Conservation (phyloP, 1,140 invertebrate species). For the Diploscapter pachys region DNA sequence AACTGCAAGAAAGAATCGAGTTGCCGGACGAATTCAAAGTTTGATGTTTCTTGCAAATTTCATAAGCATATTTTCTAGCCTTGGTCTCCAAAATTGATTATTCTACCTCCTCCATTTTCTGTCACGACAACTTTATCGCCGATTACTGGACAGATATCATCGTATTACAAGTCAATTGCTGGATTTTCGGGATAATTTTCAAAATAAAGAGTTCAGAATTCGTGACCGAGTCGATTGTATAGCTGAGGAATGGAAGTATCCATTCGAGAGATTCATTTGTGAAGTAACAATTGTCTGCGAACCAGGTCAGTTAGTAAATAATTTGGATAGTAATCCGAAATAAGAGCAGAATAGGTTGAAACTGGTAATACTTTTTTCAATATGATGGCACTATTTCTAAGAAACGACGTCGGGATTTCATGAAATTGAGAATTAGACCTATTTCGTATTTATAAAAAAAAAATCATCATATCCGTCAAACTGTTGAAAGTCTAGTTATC, state of each 20-base stretch:
- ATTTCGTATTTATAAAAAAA: no score
- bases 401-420: no score
- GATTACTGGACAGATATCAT: constrained; percentile 15
- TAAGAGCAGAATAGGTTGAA: no score
- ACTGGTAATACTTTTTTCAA: no score
- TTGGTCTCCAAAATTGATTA: constrained; percentile 19
- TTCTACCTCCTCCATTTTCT: constrained; percentile 9
- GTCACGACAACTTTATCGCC: constrained; percentile 13
- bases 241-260: constrained; percentile 35
- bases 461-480: no score
- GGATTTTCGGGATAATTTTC: background rate
- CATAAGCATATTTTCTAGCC: background rate
- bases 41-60: no score
- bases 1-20: constrained; percentile 23
- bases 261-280: constrained; percentile 33
- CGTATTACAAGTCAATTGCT: constrained; percentile 9
- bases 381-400: no score
- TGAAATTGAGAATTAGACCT: no score
- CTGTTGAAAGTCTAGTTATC: no score
- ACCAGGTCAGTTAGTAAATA: no score
- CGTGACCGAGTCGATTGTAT: constrained; percentile 18
- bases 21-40: constrained; percentile 17
- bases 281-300: background rate
- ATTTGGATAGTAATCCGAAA: no score
- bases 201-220: constrained; percentile 13